Conservation (phyloP, 2,888 invertebrate genomes). For the Dryomyza anilis region DNA sequence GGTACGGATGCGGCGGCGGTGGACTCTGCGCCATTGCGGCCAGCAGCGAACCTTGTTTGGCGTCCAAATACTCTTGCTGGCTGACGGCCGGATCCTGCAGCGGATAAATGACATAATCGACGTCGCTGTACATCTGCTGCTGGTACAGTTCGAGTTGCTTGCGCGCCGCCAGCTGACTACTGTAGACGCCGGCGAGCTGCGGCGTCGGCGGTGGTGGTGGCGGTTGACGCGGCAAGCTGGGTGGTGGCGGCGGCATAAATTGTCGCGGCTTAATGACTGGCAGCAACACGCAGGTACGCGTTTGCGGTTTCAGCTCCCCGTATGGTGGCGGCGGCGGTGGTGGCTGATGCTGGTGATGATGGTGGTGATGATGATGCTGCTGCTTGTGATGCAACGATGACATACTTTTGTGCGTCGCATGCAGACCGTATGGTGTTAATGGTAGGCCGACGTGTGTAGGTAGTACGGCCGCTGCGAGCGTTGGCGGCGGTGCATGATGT, state of each 20-base stretch:
- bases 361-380: slow-evolving; percentile 45
- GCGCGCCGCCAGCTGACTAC: slow-evolving; percentile 71
- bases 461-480: slow-evolving; percentile 38
- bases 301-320: slow-evolving; percentile 63
- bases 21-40: slow-evolving; percentile 71
- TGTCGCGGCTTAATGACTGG: slow-evolving; percentile 70
- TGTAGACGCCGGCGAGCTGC: slow-evolving; percentile 75
- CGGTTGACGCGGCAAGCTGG: slow-evolving; percentile 67
- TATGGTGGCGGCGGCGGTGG: slow-evolving; percentile 59
- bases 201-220: slow-evolving; percentile 70
- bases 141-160: slow-evolving; percentile 86
- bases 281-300: slow-evolving; percentile 65
- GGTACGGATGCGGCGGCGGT: slow-evolving; percentile 65
- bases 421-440: slow-evolving; percentile 65
- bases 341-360: slow-evolving; percentile 54
- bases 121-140: slow-evolving; percentile 87
- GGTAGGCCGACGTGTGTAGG: slow-evolving; percentile 58
- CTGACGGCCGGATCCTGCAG: slow-evolving; percentile 87
- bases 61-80: slow-evolving; percentile 89
- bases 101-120: slow-evolving; percentile 90
- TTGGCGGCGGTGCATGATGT: no score
- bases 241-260: slow-evolving; percentile 71
- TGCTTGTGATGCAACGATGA: slow-evolving; percentile 60
- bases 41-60: slow-evolving; percentile 72
- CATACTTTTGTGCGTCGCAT: slow-evolving; percentile 69